These are phyloP conservation scores for Cryptophagus acutangulus DNA, from an alignment of 2,888 invertebrate species.

Conservation along the genomic window DNA sequence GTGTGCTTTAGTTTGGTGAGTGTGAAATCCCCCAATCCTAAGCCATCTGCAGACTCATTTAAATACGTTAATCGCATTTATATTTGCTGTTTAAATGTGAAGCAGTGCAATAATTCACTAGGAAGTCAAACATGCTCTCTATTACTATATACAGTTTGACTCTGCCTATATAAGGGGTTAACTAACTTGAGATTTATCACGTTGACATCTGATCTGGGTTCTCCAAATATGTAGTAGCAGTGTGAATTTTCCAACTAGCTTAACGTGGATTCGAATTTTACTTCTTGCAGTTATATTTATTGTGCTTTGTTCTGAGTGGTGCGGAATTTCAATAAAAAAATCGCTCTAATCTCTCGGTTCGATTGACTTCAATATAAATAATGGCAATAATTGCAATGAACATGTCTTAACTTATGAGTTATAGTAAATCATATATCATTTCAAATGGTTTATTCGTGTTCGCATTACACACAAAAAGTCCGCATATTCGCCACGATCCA, in stretches of 20 bases:
- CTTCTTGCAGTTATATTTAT: conserved; percentile 5
- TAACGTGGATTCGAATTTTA: conserved; percentile 10
- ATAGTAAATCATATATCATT: too few relatives aligned
- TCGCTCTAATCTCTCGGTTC: too few relatives aligned
- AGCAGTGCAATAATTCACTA: conserved; percentile 41
- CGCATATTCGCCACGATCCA: too few relatives aligned
- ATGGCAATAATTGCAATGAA: too few relatives aligned
- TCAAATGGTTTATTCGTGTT: too few relatives aligned
- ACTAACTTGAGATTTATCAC: conserved; percentile 44
- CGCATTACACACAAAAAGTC: too few relatives aligned
- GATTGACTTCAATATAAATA: too few relatives aligned
- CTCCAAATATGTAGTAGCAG: conserved; percentile 36
- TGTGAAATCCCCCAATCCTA: conserved; percentile 6
- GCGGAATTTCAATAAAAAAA: too few relatives aligned
- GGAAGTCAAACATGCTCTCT: conserved; percentile 44
- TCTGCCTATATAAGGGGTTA: conserved; percentile 35
- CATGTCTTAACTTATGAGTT: too few relatives aligned
- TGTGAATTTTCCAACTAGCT: conserved; percentile 38
- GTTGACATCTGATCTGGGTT: conserved; percentile 38
- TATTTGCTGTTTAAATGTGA: conserved; percentile 42
- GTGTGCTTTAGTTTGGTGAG: too few relatives aligned
- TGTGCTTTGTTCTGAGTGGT: conserved; percentile 12
- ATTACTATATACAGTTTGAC: conserved; percentile 5
- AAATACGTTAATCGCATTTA: conserved; percentile 46
- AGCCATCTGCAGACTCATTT: conserved; percentile 33